Conservation (phyloP, 2,888 invertebrate genomes). For the Mallateleia sp. region DNA sequence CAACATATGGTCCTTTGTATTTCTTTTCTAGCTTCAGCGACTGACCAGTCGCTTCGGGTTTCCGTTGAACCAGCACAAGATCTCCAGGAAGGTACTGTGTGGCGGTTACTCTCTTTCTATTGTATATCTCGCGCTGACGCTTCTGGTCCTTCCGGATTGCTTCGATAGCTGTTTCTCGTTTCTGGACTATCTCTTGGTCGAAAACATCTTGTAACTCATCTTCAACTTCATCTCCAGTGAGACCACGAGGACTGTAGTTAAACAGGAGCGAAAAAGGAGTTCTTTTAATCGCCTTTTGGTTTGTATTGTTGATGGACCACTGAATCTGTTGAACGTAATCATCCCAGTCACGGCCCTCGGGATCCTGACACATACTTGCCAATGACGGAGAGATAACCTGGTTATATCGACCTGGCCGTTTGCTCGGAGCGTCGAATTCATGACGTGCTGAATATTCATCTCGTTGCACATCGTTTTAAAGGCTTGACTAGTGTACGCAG, state of each 20-base stretch:
- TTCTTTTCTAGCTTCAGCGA: constrained; percentile 77
- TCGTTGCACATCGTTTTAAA: constrained; percentile 85
- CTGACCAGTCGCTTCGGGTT: constrained; percentile 74
- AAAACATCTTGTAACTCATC: constrained; percentile 19
- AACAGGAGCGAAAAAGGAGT: constrained; percentile 38
- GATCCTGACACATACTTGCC: constrained; percentile 29
- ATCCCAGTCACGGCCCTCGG: constrained; percentile 36
- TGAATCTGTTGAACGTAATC: constrained; percentile 25
- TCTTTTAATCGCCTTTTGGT: constrained; percentile 35
- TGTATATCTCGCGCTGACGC: not conserved
- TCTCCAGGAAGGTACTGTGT: constrained; percentile 74
- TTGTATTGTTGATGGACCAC: constrained; percentile 48
- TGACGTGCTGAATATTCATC: constrained; percentile 83
- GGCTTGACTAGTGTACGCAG: constrained; percentile 84
- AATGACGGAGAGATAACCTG: constrained; percentile 35
- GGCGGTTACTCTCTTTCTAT: constrained; percentile 37
- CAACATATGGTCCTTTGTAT: constrained; percentile 79
- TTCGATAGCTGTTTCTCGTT: constrained; percentile 14
- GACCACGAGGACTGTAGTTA: constrained; percentile 21
- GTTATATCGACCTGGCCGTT: constrained; percentile 86
- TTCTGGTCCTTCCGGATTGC: constrained; percentile 9
- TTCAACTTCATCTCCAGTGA: constrained; percentile 33
- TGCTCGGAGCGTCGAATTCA: constrained; percentile 83
- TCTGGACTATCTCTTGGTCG: constrained; percentile 18
- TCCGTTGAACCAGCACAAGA: constrained; percentile 74